Evolutionary conservation across 2,797 vertebrate genomes (phyloP), one percentile per base, ranked within the genome.

Genomic region (Tachyglossus aculeatus): DNA sequence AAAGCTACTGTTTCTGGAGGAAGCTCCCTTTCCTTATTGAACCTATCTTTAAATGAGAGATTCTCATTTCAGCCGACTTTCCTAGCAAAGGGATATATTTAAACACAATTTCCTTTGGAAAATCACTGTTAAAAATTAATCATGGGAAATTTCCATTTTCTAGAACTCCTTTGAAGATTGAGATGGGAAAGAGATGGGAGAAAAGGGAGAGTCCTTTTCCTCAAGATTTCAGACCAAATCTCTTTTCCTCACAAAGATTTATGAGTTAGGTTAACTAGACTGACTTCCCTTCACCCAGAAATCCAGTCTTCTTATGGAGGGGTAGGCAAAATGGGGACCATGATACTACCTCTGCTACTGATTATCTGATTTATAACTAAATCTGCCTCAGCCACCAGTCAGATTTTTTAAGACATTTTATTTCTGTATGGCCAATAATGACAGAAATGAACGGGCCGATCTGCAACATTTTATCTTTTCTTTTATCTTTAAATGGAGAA

Each of bases 61-160:
- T 70, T 52, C 19, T 54, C 64, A 40, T 13, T 60, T 27, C 9
- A 38, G 50, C 44, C 71, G 60, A 78, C 11, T 29, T 68, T 75
- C 75, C 27, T 31, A 25, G 73, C 48, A 19, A 1, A 65, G 65
- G 33, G 40, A 71, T 40, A 78, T 78, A 68, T 7, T 71, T 80
- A 80, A 80, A 71, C 57, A 43, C 1, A 66, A 52, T 45, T 10
- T 33, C 62, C 60, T 82, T 80, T 44, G 62, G 58, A 13, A 59
- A 68, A n/a, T 34, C 0, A 3, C 53, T 37, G 63, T 73, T 40
- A 79, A 74, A 74, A 24, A 11, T 52, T 50, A 69, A 52, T 69
- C 55, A 75, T 21, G 50, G 61, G 34, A 7, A 41, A 25, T 67
- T n/a, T 81, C 74, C 22, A 14, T 71, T 69, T 22, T 24, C 31